A percentile compares a stretch with the other conserved stretches of the same genome.
These are phyloP conservation scores for Dasypogon diadema DNA, from an alignment of 2,888 invertebrate genomes.

Conservation along the genomic window DNA sequence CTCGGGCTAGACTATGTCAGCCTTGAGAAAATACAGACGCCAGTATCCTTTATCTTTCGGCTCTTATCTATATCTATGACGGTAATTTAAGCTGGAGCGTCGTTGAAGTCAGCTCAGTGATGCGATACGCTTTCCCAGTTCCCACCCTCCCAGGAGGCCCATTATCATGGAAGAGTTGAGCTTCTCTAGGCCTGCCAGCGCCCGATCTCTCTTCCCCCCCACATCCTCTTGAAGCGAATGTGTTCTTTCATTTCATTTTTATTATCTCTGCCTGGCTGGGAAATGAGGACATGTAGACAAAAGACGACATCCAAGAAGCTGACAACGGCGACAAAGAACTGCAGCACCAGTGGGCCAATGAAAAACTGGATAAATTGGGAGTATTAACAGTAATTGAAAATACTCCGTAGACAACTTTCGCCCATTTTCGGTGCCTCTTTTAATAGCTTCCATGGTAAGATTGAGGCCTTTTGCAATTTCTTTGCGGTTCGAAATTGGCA, in stretches of 20 bases:
- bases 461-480: background rate
- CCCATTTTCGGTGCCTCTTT: background rate
- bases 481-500: background rate
- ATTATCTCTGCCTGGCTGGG: conserved; percentile 5
- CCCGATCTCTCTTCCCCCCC: too few relatives aligned
- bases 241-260: conserved; percentile 3
- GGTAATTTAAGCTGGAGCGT: conserved; percentile 39
- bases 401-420: background rate
- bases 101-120: conserved; percentile 30
- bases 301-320: background rate
- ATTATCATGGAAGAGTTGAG: conserved; percentile 43
- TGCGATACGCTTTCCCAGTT: conserved; percentile 31
- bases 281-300: conserved; percentile 38
- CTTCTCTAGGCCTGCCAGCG: background rate
- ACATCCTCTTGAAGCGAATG: background rate
- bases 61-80: conserved; percentile 41
- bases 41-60: conserved; percentile 35
- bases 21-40: conserved; percentile 29
- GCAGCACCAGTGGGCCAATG: background rate
- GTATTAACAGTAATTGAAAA: conserved; percentile 15
- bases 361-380: conserved; percentile 11
- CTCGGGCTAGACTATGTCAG: conserved; percentile 40
- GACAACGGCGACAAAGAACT: background rate
- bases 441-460: conserved; percentile 2
- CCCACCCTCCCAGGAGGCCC: conserved; percentile 11